Conservation (phyloP, 2,797 vertebrate genomes). For the Argentina silus region DNA sequence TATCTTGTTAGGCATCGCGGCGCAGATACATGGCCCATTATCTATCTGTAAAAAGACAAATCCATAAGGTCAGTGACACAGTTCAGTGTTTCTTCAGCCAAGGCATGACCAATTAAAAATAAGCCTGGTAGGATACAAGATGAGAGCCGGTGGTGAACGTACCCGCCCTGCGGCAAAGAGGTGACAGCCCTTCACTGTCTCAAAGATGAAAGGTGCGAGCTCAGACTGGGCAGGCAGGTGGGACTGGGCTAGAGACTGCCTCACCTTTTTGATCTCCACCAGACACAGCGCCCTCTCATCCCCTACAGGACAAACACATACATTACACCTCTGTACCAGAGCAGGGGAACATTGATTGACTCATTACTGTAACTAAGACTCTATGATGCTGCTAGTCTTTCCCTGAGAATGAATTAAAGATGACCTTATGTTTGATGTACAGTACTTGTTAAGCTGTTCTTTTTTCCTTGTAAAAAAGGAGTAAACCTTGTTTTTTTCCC, state of each 20-base stretch:
- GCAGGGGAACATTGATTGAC: not conserved
- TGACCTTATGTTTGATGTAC: not conserved
- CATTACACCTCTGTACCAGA: not conserved
- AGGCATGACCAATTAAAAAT: not conserved
- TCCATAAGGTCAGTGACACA: not conserved
- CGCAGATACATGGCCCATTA: slow-evolving; percentile 92
- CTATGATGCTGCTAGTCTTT: not conserved
- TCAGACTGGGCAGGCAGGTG: slow-evolving; percentile 95
- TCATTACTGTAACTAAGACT: not conserved
- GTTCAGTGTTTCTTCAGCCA: not conserved
- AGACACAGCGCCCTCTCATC: slow-evolving; percentile 95
- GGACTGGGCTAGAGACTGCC: slow-evolving; percentile 94
- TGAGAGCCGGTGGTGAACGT: slow-evolving; percentile 33
- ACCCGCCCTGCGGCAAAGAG: slow-evolving; percentile 96
- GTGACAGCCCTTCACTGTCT: slow-evolving; percentile 97
- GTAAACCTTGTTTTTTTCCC: too few species aligned
- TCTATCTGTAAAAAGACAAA: slow-evolving; percentile 83
- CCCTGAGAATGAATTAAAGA: not conserved
- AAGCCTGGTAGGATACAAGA: not conserved
- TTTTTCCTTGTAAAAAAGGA: too few species aligned
- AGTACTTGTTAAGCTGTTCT: too few species aligned
- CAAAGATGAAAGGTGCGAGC: slow-evolving; percentile 89
- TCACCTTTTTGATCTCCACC: slow-evolving; percentile 95
- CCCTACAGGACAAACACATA: slow-evolving; percentile 74
- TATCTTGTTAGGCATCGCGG: slow-evolving; percentile 95